phyloP scores from a whole-genome alignment of 2,113 vertebrate species.

The Heteronetta atricapilla region DNA sequence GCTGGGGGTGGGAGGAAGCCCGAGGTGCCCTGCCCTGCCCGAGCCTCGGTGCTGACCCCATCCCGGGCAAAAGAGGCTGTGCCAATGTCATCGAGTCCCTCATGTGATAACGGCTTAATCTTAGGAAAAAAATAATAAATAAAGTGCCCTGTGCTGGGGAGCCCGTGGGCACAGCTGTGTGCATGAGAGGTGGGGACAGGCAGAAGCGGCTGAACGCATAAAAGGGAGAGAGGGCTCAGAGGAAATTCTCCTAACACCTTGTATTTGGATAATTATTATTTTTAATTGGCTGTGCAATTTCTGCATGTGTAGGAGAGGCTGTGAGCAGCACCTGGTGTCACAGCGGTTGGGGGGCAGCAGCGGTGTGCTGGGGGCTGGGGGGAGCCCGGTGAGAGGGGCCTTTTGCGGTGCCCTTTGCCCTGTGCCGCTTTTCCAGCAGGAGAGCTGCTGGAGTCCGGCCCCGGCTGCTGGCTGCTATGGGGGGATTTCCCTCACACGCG shows the following conservation, averaged over 20 bases:
- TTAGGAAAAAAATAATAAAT: background rate
- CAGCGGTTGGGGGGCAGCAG: background rate
- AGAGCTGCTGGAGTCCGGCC: accelerated
- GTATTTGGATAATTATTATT: background rate
- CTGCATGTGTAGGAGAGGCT: background rate
- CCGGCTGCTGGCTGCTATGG: accelerated
- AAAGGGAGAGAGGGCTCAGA: background rate
- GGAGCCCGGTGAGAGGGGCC: background rate
- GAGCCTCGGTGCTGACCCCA: background rate
- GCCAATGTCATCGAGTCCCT: background rate
- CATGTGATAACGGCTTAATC: background rate
- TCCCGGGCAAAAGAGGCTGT: background rate
- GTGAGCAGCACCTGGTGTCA: background rate
- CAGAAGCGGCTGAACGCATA: background rate
- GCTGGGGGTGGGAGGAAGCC: background rate
- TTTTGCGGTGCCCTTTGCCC: background rate
- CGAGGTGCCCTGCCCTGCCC: background rate
- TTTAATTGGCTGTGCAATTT: background rate
- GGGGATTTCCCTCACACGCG: accelerated
- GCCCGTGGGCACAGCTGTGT: background rate
- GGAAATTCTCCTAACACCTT: background rate
- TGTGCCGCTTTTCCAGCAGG: background rate
- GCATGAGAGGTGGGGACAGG: background rate
- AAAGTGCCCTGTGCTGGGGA: background rate
- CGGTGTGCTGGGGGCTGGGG: background rate